Evolutionary conservation across 2,797 vertebrate species (phyloP).

Genomic region (Sebastes oblongus): DNA sequence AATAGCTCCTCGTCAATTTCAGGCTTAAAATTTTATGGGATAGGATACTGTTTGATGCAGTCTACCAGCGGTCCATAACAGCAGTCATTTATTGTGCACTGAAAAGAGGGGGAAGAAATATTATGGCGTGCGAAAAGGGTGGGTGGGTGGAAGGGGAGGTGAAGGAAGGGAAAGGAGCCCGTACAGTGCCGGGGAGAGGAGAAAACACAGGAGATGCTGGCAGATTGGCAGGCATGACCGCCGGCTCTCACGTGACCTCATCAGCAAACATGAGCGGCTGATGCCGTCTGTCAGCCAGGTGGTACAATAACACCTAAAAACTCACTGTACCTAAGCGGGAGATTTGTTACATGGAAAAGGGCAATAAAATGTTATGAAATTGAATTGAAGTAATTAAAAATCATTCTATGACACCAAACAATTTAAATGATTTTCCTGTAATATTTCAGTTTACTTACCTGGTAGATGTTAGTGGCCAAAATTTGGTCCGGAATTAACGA

Average conservation of each 20-base stretch:
- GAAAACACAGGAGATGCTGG: slow-evolving; percentile 60
- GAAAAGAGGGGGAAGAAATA: slow-evolving; percentile 83
- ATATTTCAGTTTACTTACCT: slow-evolving; percentile 79
- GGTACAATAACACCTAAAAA: slow-evolving; percentile 41
- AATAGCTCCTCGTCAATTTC: slow-evolving; percentile 92
- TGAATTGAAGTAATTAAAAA: background rate
- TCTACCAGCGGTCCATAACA: slow-evolving; percentile 99
- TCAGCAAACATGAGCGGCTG: slow-evolving; percentile 82
- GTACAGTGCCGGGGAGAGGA: slow-evolving; percentile 40
- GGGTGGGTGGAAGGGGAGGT: slow-evolving; percentile 35
- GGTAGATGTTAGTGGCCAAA: slow-evolving; percentile 92
- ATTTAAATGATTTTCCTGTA: background rate
- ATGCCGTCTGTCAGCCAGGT: slow-evolving; percentile 59
- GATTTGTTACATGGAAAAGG: background rate
- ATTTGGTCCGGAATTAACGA: slow-evolving; percentile 92
- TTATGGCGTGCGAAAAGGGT: slow-evolving; percentile 62
- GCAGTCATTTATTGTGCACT: slow-evolving; percentile 99
- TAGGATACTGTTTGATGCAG: slow-evolving; percentile 99
- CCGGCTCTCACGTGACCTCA: slow-evolving; percentile 81
- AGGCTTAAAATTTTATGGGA: slow-evolving; percentile 94
- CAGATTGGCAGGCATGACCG: slow-evolving; percentile 72
- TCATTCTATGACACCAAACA: background rate
- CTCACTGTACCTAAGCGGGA: slow-evolving; percentile 7
- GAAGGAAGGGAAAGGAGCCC: slow-evolving; percentile 33
- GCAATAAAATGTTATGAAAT: background rate